Conservation (phyloP, 2,888 invertebrate species). For the Parnassius apollo region DNA sequence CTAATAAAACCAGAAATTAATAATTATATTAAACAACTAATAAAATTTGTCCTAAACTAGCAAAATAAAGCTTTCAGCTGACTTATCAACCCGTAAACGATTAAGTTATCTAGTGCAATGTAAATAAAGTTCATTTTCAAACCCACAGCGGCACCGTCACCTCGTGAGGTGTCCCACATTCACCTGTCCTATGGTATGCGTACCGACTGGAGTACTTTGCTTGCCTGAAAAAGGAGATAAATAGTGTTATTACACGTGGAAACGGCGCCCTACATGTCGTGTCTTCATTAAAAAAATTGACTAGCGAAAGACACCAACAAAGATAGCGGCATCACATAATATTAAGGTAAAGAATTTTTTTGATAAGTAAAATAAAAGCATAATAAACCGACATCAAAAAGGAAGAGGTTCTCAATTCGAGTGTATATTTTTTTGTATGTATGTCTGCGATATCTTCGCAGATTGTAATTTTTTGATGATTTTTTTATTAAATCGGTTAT, state of each 20-base stretch:
- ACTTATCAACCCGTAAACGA: constrained; percentile 8
- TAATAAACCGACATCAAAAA: no score
- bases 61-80: constrained; percentile 4
- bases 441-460: no score
- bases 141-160: constrained; percentile 9
- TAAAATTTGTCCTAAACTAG: constrained; percentile 1
- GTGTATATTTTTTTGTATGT: no score
- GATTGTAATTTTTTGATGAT: no score
- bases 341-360: no score
- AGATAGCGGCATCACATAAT: no score
- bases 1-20: not conserved
- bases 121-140: constrained; percentile 17
- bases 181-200: constrained; percentile 85
- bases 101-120: constrained; percentile 3
- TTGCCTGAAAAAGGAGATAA: constrained; percentile 82
- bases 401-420: no score
- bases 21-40: not conserved
- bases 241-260: not conserved
- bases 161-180: constrained; percentile 27
- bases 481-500: no score
- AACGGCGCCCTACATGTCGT: no score
- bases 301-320: no score
- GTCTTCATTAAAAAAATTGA: no score
- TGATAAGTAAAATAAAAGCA: no score
- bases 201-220: constrained; percentile 87